Percentiles rank a stretch among this genome's conserved stretches.
Conservation (phyloP, 35 echinoderm and acorn worm species). For the Lytechinus variegatus region DNA sequence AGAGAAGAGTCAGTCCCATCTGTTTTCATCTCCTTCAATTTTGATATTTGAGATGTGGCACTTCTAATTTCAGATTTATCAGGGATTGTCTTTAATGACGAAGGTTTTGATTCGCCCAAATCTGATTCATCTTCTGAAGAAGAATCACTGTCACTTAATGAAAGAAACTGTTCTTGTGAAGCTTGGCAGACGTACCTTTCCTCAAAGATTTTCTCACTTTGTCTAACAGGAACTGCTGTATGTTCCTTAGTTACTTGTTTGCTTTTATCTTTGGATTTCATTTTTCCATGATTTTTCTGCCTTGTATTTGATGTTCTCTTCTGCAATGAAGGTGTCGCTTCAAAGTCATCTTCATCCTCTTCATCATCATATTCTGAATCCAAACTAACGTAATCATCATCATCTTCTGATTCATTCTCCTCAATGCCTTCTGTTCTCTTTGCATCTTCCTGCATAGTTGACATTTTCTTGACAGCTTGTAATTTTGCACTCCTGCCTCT, state of each 20-base stretch:
- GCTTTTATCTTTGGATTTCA: neutral
- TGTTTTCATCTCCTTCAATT: neutral
- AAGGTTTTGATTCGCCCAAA: neutral
- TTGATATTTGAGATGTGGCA: neutral
- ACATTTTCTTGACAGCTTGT: neutral
- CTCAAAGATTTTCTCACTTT: neutral
- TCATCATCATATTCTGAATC: neutral
- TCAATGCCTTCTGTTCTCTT: neutral
- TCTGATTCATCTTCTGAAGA: slow-evolving; percentile 6
- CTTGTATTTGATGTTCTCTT: neutral
- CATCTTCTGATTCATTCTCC: neutral
- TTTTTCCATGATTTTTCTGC: neutral
- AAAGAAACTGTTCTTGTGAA: neutral
- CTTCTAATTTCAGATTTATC: neutral
- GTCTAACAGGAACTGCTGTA: neutral
- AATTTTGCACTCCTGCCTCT: neutral
- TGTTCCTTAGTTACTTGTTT: neutral
- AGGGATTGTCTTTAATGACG: neutral
- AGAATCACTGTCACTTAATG: slow-evolving; percentile 29
- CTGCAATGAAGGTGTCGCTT: neutral
- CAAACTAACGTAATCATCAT: neutral
- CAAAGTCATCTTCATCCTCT: slow-evolving; percentile 38
- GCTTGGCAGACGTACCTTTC: neutral
- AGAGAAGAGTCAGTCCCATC: neutral
- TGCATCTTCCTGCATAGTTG: neutral